Conservation (phyloP, 2,888 invertebrate species). For the Salpingus planirostris region DNA sequence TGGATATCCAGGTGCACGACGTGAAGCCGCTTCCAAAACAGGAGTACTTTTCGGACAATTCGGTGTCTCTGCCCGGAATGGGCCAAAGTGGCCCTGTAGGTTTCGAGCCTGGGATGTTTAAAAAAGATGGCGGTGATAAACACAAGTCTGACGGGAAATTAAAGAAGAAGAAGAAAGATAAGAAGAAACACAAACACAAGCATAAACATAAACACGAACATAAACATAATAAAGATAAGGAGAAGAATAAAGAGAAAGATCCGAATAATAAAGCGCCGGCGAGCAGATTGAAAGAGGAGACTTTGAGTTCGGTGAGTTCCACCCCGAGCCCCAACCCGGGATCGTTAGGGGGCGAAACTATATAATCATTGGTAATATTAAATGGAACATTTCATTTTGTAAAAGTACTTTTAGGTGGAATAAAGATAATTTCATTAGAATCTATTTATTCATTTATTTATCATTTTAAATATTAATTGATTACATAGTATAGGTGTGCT, state of each 20-base stretch:
- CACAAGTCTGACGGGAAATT: constrained; percentile 44
- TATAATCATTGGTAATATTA: constrained; percentile 3
- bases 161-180: constrained; percentile 63
- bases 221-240: constrained; percentile 47
- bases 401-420: not conserved
- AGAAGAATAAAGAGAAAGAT: constrained; percentile 47
- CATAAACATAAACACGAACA: constrained; percentile 80
- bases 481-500: constrained; percentile 45
- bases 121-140: constrained; percentile 46
- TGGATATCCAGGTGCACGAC: constrained; percentile 30
- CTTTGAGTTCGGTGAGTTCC: constrained; percentile 66
- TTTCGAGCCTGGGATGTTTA: constrained; percentile 80
- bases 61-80: constrained; percentile 66
- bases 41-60: constrained; percentile 70
- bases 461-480: constrained; percentile 43
- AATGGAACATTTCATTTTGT: not conserved
- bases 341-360: constrained; percentile 18
- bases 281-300: constrained; percentile 58
- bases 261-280: too few relatives aligned
- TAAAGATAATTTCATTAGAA: constrained; percentile 29
- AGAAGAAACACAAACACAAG: constrained; percentile 81
- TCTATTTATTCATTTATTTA: constrained; percentile 36
- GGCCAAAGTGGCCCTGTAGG: constrained; percentile 65
- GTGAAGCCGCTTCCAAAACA: constrained; percentile 44
- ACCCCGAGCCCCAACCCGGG: constrained; percentile 60